Base-by-base conservation (phyloP, 2,797 vertebrate genomes). In the Podarcis lilfordi region DNA sequence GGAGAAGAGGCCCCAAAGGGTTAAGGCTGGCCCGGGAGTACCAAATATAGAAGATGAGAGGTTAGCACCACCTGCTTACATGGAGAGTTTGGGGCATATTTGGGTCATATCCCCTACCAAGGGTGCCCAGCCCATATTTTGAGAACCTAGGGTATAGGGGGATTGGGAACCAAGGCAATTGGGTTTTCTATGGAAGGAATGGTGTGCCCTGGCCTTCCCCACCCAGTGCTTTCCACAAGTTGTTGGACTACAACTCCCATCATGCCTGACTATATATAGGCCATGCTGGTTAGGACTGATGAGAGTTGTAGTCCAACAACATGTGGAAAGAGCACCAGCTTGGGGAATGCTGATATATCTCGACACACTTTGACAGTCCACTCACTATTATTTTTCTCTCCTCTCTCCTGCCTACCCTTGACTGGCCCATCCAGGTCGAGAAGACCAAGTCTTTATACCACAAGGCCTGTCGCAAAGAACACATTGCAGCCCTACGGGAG, bases 381-480 rank as follows among this genome's bases (percentile, higher is more conserved):
- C 17, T 10, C 61, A 35, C 3, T 45, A n/a, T 79, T 61, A 32
- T 71, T 66, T 37, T 13, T 3, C 32, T n/a, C 13, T 15, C 50
- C 19, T 21, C 82, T 43, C 2, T 88, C 27, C 69, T 88, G 55
- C 35, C 64, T 5, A 2, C 66, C 25, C 6, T 72, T 80, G 29
- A 9, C 77, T 15, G 45, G n/a, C 82, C 23, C 69, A 32, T 50
- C 23, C 96, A 98, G 98, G 93, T 98, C 93, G 98, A 98, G 82
- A 98, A 98, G 92, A 96, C 94, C 64, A 97, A 97, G 90, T 88
- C 92, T 2, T 95, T 96, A 0, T 98, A 97, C 90, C 98, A 98
- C 85, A 97, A 98, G 91, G 97, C 97, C 55, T 97, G 97, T 86
- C 97, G 97, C 2, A 98, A 98, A 91, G 97, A 98, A 95, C 96